Percentiles rank a stretch among this genome's conserved stretches.
Evolutionary conservation across 1,140 invertebrate genomes (phyloP).

Genomic region (Lepidurus apus): DNA sequence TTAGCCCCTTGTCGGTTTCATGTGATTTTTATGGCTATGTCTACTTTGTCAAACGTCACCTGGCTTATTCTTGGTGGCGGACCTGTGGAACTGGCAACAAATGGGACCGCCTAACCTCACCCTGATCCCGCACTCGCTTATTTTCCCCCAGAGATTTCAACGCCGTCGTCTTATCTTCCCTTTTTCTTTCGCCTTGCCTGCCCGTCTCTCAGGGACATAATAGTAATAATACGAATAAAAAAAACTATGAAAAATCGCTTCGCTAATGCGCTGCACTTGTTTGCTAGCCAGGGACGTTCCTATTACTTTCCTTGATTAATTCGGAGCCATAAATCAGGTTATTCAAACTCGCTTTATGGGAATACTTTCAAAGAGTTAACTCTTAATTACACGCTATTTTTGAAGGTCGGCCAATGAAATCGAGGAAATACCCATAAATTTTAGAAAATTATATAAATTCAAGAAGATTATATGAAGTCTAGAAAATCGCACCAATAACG

Average conservation of each 20-base stretch:
- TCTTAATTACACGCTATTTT: too few species aligned
- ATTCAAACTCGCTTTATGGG: neutral
- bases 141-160: neutral
- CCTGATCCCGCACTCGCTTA: neutral
- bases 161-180: neutral
- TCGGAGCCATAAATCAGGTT: neutral
- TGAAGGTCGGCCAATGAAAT: too few species aligned
- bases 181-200: neutral
- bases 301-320: conserved; percentile 10
- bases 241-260: neutral
- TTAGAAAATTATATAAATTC: too few species aligned
- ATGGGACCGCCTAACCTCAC: conserved; percentile 7
- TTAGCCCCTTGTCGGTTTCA: neutral
- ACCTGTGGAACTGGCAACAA: conserved; percentile 18
- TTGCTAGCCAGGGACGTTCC: neutral
- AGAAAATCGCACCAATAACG: too few species aligned
- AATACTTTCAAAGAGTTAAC: neutral
- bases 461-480: too few species aligned
- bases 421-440: too few species aligned
- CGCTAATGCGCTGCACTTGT: conserved; percentile 8
- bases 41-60: conserved; percentile 18
- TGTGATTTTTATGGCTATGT: conserved; percentile 17
- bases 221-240: neutral
- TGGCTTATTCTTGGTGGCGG: conserved; percentile 7
- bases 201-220: neutral